A percentile compares a stretch with the other conserved stretches of the same genome.
Conservation (phyloP, 2,888 invertebrate genomes). For the Tryphoninae sp. region DNA sequence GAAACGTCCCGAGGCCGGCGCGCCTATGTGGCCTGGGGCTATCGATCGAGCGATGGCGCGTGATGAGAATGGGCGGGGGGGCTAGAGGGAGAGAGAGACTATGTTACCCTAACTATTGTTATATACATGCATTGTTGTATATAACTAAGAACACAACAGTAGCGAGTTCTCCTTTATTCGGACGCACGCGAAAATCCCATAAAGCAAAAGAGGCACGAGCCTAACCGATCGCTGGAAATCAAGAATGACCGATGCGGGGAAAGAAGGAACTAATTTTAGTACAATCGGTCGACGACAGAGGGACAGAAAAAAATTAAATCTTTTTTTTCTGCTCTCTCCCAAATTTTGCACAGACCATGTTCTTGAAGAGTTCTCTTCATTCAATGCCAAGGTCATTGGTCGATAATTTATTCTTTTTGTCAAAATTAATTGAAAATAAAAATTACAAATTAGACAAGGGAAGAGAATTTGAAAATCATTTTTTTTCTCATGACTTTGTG, state of each 20-base stretch:
- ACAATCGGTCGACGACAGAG: too few species aligned
- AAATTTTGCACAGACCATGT: too few species aligned
- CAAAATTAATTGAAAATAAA: too few species aligned
- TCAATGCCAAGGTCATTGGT: too few species aligned
- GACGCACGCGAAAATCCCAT: slow-evolving; percentile 60
- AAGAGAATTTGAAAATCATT: too few species aligned
- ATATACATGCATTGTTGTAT: neutral
- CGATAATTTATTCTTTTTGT: too few species aligned
- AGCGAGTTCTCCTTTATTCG: slow-evolving; percentile 38
- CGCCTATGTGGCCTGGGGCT: slow-evolving; percentile 54
- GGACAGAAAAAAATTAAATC: too few species aligned
- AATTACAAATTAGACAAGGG: too few species aligned
- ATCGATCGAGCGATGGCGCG: slow-evolving; percentile 43
- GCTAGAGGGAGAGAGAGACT: too few species aligned
- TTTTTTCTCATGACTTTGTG: too few species aligned
- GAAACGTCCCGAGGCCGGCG: slow-evolving; percentile 53
- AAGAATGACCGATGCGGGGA: neutral
- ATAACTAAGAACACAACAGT: slow-evolving; percentile 16
- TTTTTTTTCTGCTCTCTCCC: too few species aligned
- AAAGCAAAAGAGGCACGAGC: slow-evolving; percentile 29
- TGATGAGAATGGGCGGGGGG: neutral
- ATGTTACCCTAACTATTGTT: slow-evolving; percentile 7
- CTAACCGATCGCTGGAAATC: slow-evolving; percentile 7
- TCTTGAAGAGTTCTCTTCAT: too few species aligned
- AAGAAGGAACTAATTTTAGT: neutral